These are phyloP conservation scores for Amphiura filiformis DNA, from an alignment of 35 echinoderm and acorn worm genomes.

Conservation along the genomic window DNA sequence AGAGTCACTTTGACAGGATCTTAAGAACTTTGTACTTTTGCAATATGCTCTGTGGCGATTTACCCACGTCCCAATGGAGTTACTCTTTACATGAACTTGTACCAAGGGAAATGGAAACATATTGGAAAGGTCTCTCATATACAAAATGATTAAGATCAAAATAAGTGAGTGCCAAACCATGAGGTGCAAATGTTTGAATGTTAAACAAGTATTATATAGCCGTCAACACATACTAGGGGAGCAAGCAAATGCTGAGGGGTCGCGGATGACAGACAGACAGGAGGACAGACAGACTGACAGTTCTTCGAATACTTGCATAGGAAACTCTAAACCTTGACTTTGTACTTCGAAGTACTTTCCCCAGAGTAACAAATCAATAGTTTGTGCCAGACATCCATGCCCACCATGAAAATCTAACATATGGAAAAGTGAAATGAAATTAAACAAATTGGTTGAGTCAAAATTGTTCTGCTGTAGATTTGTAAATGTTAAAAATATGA, in stretches of 20 bases:
- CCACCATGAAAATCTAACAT: neutral
- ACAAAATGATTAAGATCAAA: neutral
- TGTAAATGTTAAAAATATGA: too few species aligned
- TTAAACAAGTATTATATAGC: neutral
- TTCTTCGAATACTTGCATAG: neutral
- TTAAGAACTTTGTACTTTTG: slow-evolving; percentile 4
- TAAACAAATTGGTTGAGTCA: too few species aligned
- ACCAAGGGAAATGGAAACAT: neutral
- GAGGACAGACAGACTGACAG: too few species aligned
- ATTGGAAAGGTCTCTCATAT: neutral
- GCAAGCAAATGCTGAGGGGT: neutral
- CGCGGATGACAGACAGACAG: neutral
- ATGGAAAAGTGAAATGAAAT: neutral
- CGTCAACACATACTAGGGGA: neutral
- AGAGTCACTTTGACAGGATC: neutral
- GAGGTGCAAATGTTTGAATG: neutral
- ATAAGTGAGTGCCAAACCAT: neutral
- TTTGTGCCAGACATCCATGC: neutral
- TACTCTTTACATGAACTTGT: slow-evolving; percentile 7
- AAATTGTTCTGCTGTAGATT: too few species aligned
- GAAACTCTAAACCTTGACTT: neutral
- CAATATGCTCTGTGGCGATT: neutral
- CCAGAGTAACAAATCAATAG: neutral
- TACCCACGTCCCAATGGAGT: neutral
- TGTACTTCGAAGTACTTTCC: neutral